Conservation (phyloP, 1,140 invertebrate species). For the Drosophila bifasciata region DNA sequence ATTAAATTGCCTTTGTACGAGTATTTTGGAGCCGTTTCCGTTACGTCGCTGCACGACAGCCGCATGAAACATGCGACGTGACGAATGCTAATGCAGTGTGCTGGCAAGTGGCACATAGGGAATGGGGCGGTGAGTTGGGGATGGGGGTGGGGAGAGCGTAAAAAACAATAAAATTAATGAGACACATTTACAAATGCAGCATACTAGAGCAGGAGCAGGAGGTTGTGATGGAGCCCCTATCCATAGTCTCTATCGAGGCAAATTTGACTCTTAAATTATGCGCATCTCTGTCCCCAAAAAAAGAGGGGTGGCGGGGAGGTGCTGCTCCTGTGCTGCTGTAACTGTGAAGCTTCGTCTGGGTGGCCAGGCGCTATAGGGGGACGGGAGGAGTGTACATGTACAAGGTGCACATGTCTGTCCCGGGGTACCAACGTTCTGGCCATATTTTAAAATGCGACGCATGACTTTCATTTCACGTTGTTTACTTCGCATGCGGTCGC, state of each 20-base stretch:
- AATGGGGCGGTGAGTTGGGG: too few species aligned
- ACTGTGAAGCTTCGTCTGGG: neutral
- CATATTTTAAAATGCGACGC: slow-evolving; percentile 77
- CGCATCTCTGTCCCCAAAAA: slow-evolving; percentile 61
- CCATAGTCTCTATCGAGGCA: slow-evolving; percentile 36
- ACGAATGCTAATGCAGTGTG: slow-evolving; percentile 56
- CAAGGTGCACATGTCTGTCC: slow-evolving; percentile 47
- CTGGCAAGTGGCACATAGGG: slow-evolving; percentile 7
- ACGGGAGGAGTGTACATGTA: neutral
- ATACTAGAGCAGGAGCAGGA: slow-evolving; percentile 6
- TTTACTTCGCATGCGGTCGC: slow-evolving; percentile 77
- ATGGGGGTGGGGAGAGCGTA: neutral
- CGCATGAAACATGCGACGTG: slow-evolving; percentile 75
- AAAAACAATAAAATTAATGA: slow-evolving; percentile 67
- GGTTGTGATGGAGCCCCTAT: too few species aligned
- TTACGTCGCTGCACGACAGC: slow-evolving; percentile 70
- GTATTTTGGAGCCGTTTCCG: slow-evolving; percentile 81
- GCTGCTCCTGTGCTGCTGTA: neutral
- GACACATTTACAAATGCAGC: slow-evolving; percentile 72
- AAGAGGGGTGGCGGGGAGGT: slow-evolving; percentile 5
- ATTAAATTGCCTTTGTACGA: slow-evolving; percentile 82
- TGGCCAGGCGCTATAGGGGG: neutral
- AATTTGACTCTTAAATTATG: slow-evolving; percentile 79
- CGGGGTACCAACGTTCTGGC: slow-evolving; percentile 49
- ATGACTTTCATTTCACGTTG: slow-evolving; percentile 81